Evolutionary conservation across 2,888 invertebrate species (phyloP).

Genomic region (Desoria tigrina): DNA sequence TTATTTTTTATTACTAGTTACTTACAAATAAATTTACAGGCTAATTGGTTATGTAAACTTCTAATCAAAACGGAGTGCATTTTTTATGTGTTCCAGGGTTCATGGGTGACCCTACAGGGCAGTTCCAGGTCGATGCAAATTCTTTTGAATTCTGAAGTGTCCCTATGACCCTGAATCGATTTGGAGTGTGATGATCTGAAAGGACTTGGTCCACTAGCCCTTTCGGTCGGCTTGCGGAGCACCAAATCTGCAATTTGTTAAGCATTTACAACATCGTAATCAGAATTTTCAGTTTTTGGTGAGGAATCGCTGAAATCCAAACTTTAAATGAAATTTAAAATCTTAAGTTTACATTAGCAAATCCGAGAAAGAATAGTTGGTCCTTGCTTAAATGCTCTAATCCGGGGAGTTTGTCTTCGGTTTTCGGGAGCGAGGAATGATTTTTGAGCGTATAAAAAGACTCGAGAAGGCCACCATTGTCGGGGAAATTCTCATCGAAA

Average conservation of each 20-base stretch:
- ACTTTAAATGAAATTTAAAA: slow-evolving; percentile 2
- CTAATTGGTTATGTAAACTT: too few relatives aligned
- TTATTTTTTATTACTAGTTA: too few relatives aligned
- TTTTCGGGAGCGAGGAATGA: slow-evolving; percentile 31
- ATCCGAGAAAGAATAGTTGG: slow-evolving; percentile 59
- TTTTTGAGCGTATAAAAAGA: slow-evolving; percentile 51
- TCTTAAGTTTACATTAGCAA: slow-evolving; percentile 55
- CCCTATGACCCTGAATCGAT: slow-evolving; percentile 46
- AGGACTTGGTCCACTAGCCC: slow-evolving; percentile 47
- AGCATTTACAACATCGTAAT: not conserved
- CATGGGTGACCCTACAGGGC: slow-evolving; percentile 42
- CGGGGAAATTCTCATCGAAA: slow-evolving; percentile 45
- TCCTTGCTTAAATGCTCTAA: slow-evolving; percentile 55
- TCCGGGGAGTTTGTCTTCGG: slow-evolving; percentile 52
- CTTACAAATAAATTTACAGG: too few relatives aligned
- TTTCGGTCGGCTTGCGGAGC: slow-evolving; percentile 42
- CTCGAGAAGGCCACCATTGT: slow-evolving; percentile 53
- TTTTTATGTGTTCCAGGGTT: slow-evolving; percentile 30
- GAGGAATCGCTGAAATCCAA: slow-evolving; percentile 1
- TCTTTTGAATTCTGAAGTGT: slow-evolving; percentile 48
- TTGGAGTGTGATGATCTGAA: slow-evolving; percentile 47
- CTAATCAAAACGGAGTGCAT: slow-evolving; percentile 8
- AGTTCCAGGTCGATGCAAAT: slow-evolving; percentile 45
- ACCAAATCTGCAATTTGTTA: slow-evolving; percentile 42
- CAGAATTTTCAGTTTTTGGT: not conserved